These are phyloP conservation scores for Athetis lepigone DNA, from an alignment of 2,888 invertebrate genomes.

Conservation along the genomic window DNA sequence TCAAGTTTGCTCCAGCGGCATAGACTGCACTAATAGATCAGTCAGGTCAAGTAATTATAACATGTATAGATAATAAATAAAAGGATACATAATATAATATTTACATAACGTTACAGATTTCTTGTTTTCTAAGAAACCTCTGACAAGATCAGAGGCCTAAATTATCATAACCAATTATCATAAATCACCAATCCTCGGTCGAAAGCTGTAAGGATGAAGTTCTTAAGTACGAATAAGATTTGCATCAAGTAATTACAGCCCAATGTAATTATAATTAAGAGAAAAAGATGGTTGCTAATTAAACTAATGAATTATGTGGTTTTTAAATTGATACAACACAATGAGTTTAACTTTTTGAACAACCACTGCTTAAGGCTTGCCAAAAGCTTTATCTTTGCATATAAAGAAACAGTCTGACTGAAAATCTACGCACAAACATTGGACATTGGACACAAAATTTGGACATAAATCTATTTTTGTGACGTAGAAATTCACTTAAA, in stretches of 20 bases:
- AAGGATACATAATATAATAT: too few species aligned
- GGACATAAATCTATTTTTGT: too few species aligned
- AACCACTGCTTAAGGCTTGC: background rate
- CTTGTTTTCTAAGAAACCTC: slow-evolving; percentile 14
- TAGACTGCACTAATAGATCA: too few species aligned
- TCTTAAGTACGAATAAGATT: slow-evolving; percentile 32
- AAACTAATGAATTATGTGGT: slow-evolving; percentile 32
- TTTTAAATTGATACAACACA: background rate
- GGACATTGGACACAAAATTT: too few species aligned
- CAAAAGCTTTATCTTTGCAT: too few species aligned
- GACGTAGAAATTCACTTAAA: too few species aligned
- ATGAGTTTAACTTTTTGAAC: background rate
- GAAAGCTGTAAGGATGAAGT: slow-evolving; percentile 8
- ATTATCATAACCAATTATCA: slow-evolving; percentile 13
- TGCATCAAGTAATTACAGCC: slow-evolving; percentile 43
- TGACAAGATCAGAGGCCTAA: slow-evolving; percentile 21
- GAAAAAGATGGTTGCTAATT: slow-evolving; percentile 33
- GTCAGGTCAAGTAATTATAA: too few species aligned
- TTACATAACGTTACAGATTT: too few species aligned
- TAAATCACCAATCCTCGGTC: slow-evolving; percentile 25
- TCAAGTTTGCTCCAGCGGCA: too few species aligned
- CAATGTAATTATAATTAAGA: slow-evolving; percentile 39
- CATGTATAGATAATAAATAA: too few species aligned
- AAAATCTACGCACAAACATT: too few species aligned
- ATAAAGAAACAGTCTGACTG: too few species aligned